Evolutionary conservation across 2,888 invertebrate species (phyloP), one percentile per base, ranked within the genome.

Genomic region (Polydrusus pterygomalis): DNA sequence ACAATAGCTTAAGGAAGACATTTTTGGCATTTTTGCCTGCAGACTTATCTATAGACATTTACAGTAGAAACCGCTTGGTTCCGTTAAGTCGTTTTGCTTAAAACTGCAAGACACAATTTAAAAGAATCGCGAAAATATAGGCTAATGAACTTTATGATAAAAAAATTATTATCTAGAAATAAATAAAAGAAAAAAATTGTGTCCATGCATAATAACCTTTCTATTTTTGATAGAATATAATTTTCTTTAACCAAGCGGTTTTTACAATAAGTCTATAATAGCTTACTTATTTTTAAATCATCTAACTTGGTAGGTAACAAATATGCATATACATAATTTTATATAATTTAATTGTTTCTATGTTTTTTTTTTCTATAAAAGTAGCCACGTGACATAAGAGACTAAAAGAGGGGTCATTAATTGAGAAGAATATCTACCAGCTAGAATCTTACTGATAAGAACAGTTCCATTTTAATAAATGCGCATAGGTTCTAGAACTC

Each of bases 1-100:
- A 84, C 81, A 83, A 81, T 84, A 84, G 84, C 83, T 82, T 85
- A 86, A 86, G 87, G 87, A 87, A 87, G 87, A 87, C 87, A 87
- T 86, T 85, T 87, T 86, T 86, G 86, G 86, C 86, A 83, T 81
- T 77, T 80, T 83, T 82, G 85, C 85, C 85, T 79, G 84, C 85
- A 83, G 82, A 86, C 86, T 84, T 85, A 85, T 85, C 85, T 86
- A 85, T 77, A 79, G 86, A 86, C 85, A 85, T 84, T 82, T 80
- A 80, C 78, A 83, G 81, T 83, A 85, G 83, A 84, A 84, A 84
- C 80, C 76, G 71, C 74, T 77, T 54, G 67, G 71, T 63, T 74
- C 56, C 34, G 10, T 38, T 38, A 17, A 58, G 58, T 58, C 3
- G 2, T 9, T 38, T 17, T 9, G 15, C 13, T 8, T 38, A 3